Evolutionary conservation across 1,140 invertebrate genomes (phyloP).

Genomic region (Harpegnathos saltator): DNA sequence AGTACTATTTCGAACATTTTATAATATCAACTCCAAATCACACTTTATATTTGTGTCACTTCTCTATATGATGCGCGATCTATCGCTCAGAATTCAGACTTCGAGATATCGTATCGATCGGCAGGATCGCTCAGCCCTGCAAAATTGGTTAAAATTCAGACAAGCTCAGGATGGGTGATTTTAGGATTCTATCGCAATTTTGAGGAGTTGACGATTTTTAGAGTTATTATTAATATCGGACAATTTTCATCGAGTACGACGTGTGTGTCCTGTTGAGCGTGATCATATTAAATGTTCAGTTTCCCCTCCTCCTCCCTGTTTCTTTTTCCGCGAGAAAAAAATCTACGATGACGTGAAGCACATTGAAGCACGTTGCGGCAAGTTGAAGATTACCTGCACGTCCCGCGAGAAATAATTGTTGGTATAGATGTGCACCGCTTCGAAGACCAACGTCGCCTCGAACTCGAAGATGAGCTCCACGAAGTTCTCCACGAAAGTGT

Average conservation of each 20-base stretch:
- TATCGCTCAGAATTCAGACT: too few species aligned
- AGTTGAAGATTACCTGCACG: conserved; percentile 87
- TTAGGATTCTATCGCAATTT: too few species aligned
- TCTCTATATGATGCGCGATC: too few species aligned
- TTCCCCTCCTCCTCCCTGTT: neutral
- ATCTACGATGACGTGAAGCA: neutral
- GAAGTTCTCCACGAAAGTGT: conserved; percentile 85
- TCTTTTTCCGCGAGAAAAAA: neutral
- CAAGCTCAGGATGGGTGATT: too few species aligned
- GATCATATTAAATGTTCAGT: neutral
- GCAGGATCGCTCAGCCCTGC: too few species aligned
- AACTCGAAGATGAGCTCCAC: conserved; percentile 90
- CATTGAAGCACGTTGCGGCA: neutral
- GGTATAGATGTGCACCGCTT: conserved; percentile 89
- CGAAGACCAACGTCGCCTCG: conserved; percentile 89
- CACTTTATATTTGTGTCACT: too few species aligned
- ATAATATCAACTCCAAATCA: too few species aligned
- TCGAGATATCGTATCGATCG: too few species aligned
- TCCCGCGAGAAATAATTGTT: conserved; percentile 90
- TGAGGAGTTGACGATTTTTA: too few species aligned
- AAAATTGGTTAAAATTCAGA: too few species aligned
- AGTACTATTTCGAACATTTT: too few species aligned
- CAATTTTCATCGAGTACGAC: neutral
- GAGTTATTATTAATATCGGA: too few species aligned
- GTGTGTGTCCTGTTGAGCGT: neutral